Conservation (phyloP, 2,113 vertebrate genomes). For the Periophthalmus modestus region DNA sequence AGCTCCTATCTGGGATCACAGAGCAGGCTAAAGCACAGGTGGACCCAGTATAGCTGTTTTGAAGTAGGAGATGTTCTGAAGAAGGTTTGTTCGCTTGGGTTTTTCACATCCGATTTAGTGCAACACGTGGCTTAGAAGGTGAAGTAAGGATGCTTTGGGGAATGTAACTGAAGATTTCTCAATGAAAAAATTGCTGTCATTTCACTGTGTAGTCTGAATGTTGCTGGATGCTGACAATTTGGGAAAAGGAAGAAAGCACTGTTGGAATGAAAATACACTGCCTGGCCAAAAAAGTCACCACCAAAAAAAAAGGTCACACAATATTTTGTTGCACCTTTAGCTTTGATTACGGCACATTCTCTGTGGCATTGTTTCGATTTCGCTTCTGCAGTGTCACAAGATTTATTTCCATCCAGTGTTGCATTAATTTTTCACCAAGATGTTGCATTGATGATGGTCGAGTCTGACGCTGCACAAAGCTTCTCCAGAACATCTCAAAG, state of each 20-base stretch:
- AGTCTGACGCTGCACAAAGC: too few species aligned
- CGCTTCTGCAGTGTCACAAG: too few species aligned
- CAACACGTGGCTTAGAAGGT: not conserved
- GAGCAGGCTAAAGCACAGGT: constrained; percentile 6
- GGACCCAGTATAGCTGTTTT: constrained; percentile 4
- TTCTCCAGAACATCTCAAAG: too few species aligned
- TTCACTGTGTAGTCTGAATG: not conserved
- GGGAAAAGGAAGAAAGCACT: not conserved
- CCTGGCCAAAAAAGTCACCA: too few species aligned
- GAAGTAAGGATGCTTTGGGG: not conserved
- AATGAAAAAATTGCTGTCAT: not conserved
- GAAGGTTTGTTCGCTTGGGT: not conserved
- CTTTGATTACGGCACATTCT: too few species aligned
- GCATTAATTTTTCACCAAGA: too few species aligned
- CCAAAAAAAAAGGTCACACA: too few species aligned
- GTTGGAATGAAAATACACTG: not conserved
- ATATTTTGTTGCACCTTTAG: too few species aligned
- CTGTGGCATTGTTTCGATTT: too few species aligned
- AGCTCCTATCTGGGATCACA: not conserved
- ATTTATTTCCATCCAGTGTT: too few species aligned
- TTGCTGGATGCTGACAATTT: not conserved
- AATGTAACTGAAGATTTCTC: not conserved
- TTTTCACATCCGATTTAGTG: constrained; percentile 17
- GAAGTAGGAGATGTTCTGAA: constrained; percentile 8
- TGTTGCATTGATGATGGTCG: too few species aligned